Percentiles rank a stretch among this genome's conserved stretches.
phyloP scores from a whole-genome alignment of 2,888 invertebrate genomes.

The Malthinus flaveolus region DNA sequence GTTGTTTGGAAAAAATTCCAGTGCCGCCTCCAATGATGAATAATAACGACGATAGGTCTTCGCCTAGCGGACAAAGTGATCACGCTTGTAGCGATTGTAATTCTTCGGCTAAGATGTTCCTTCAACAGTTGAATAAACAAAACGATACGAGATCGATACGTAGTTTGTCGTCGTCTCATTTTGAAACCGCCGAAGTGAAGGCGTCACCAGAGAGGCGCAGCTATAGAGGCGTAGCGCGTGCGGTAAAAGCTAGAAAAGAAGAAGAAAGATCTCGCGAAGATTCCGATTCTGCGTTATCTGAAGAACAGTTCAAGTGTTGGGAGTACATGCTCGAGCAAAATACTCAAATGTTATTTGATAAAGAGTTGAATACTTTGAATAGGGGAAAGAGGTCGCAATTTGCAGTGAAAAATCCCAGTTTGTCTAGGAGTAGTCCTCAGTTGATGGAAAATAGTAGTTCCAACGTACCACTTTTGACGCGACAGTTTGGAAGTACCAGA shows the following conservation, averaged over 20 bases:
- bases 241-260: conserved; percentile 66
- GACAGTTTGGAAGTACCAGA: conserved; percentile 79
- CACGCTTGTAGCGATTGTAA: conserved; percentile 61
- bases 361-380: conserved; percentile 80
- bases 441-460: conserved; percentile 55
- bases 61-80: conserved; percentile 86
- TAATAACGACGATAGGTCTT: conserved; percentile 70
- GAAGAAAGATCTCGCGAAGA: conserved; percentile 59
- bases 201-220: conserved; percentile 58
- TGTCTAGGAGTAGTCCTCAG: conserved; percentile 74
- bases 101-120: conserved; percentile 52
- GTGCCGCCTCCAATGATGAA: conserved; percentile 50
- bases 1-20: conserved; percentile 52
- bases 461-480: conserved; percentile 63
- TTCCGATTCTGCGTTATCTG: conserved; percentile 66
- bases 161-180: conserved; percentile 50
- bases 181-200: conserved; percentile 56
- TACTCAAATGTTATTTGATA: conserved; percentile 84
- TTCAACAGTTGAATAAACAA: conserved; percentile 51
- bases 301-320: conserved; percentile 91
- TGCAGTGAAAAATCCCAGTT: conserved; percentile 60
- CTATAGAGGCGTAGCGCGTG: conserved; percentile 64
- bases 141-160: conserved; percentile 44
- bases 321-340: conserved; percentile 92
- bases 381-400: conserved; percentile 61